Evolutionary conservation across 2,888 invertebrate genomes (phyloP).

Genomic region (Drosophila formosana): DNA sequence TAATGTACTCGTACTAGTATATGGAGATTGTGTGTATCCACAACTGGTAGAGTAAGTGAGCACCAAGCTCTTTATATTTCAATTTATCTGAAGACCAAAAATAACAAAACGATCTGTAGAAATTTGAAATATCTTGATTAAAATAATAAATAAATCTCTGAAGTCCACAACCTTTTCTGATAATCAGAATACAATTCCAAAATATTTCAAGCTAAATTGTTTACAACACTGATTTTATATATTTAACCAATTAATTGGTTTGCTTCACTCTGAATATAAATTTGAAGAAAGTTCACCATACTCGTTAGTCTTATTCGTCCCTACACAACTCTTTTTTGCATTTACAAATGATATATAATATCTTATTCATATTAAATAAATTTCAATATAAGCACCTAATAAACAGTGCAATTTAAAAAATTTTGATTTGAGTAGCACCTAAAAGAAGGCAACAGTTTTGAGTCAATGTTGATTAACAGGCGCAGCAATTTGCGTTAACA

Average conservation of each 20-base stretch:
- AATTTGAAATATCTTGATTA: background rate
- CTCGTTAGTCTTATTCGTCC: too few species aligned
- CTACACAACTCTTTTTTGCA: too few species aligned
- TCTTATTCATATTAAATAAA: too few species aligned
- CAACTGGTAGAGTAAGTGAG: slow-evolving; percentile 10
- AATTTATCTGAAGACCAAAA: background rate
- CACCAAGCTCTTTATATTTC: slow-evolving; percentile 15
- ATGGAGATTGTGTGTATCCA: slow-evolving; percentile 21
- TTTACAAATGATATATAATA: too few species aligned
- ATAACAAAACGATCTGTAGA: background rate
- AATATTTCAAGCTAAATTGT: too few species aligned
- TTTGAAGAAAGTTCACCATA: too few species aligned
- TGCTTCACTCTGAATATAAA: too few species aligned
- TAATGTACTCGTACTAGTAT: slow-evolving; percentile 17
- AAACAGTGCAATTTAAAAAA: background rate
- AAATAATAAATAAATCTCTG: too few species aligned
- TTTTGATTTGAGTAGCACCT: background rate
- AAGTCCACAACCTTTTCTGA: background rate
- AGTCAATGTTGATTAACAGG: background rate
- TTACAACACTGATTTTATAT: too few species aligned
- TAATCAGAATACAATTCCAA: too few species aligned
- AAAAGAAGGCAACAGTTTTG: slow-evolving; percentile 24
- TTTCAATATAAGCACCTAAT: background rate
- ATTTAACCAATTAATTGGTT: too few species aligned
- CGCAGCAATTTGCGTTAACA: slow-evolving; percentile 8